Base-by-base conservation (phyloP, 2,888 invertebrate genomes). In the Stegana nigrithorax region DNA sequence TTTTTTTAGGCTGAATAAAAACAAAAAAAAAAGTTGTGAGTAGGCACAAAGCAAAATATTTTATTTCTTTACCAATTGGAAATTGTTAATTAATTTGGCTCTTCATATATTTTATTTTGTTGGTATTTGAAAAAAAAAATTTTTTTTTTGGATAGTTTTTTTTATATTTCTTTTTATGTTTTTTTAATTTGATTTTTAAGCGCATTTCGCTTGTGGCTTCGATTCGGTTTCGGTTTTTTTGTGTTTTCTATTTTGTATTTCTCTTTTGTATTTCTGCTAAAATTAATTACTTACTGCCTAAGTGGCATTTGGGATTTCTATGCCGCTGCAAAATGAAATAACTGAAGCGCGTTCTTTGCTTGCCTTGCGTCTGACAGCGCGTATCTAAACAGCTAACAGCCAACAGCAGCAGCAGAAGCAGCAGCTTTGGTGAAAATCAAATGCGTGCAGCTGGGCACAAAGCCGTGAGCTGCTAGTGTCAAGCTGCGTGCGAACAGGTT, bases 11-110 rank as follows among this genome's bases (percentile, higher is more conserved):
- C 50, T 50, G 7, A 19, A 17, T n/a, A 42, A 12, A 14, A 42
- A 42, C 42, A 42, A 42, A 14, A n/a, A n/a, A 42, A 42, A 42
- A 42, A 42, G 12, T 42, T 42, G 42, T 42, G 14, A 19, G n/a
- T 19, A 14, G 19, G 19, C 39, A 39, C 39, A 39, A 5, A 32
- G 7, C 7, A 32, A 32, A 36, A 53, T 44, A 59, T 29, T 29
- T 29, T 29, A 7, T 29, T 29, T 29, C 10, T 29, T 29, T 29
- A 10, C 29, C 39, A 1, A 68, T 70, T 76, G 42, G 65, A 67
- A 64, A 57, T 74, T 72, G 80, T 79, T 75, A 75, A 79, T 78
- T 73, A 70, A 75, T 79, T 36, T 36, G 42, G 42, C n/a, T n/a
- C n/a, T n/a, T n/a, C n/a, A n/a, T n/a, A n/a, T n/a, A n/a, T n/a